phyloP scores from a whole-genome alignment of 2,797 vertebrate species.

The Eospalax fontanierii region DNA sequence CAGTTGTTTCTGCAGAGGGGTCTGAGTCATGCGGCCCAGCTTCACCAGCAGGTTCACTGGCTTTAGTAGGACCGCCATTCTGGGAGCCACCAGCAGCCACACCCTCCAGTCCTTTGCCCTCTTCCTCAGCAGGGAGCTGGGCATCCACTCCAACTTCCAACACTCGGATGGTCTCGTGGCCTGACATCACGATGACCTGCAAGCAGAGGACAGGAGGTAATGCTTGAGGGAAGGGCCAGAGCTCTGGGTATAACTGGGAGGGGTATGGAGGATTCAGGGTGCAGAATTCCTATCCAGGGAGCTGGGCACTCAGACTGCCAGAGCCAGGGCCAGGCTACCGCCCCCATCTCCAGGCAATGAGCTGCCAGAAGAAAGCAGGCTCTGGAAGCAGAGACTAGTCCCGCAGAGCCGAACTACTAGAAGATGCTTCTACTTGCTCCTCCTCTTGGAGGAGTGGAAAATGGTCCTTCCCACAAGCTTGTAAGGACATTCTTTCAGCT shows the following conservation, averaged over 20 bases:
- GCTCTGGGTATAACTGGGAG: constrained; percentile 68
- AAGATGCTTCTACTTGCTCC: background rate
- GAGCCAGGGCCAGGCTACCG: background rate
- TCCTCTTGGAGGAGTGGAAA: background rate
- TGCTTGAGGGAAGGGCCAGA: constrained; percentile 83
- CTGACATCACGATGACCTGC: constrained; percentile 98
- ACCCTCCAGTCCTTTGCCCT: constrained; percentile 79
- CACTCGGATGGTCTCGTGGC: constrained; percentile 97
- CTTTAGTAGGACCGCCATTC: constrained; percentile 54
- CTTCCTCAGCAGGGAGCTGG: constrained; percentile 87
- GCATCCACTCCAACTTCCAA: constrained; percentile 96
- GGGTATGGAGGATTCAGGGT: background rate
- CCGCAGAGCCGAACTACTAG: background rate
- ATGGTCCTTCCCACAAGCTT: background rate
- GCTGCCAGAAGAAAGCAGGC: background rate
- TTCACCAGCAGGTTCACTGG: constrained; percentile 67
- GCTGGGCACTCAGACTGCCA: background rate
- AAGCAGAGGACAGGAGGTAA: constrained; percentile 72
- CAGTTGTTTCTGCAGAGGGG: constrained; percentile 78
- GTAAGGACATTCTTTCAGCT: background rate
- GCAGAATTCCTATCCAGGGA: background rate
- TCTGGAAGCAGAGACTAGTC: background rate
- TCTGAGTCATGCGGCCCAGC: constrained; percentile 75
- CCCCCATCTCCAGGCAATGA: background rate
- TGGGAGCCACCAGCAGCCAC: constrained; percentile 34